Evolutionary conservation across 2,888 invertebrate genomes (phyloP).

Genomic region (Chrysina gloriosa): DNA sequence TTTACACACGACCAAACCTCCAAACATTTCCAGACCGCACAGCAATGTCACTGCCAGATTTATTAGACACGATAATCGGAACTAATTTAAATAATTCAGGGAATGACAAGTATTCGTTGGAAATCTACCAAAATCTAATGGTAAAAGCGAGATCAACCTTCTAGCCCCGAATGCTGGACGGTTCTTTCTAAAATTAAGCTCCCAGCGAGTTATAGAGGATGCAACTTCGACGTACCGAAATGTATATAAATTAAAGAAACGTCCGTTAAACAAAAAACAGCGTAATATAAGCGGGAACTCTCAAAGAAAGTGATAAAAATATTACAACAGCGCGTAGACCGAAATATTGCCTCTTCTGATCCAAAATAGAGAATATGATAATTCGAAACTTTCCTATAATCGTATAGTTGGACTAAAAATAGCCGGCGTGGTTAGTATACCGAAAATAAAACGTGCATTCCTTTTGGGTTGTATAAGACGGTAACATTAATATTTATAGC

Average conservation of each 20-base stretch:
- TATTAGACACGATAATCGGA: conserved; percentile 21
- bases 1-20: too few relatives aligned
- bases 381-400: too few relatives aligned
- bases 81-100: conserved; percentile 28
- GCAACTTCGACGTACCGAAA: neutral
- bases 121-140: conserved; percentile 30
- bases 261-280: neutral
- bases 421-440: neutral
- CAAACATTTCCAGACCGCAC: neutral
- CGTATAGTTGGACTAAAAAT: neutral
- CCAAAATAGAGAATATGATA: too few relatives aligned
- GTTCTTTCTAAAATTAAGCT: conserved; percentile 9
- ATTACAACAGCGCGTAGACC: too few relatives aligned
- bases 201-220: conserved; percentile 8
- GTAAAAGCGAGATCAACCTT: neutral
- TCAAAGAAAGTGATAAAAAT: too few relatives aligned
- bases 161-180: neutral
- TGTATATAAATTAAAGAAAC: neutral
- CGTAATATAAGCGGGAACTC: too few relatives aligned
- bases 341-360: neutral
- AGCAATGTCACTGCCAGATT: conserved; percentile 31
- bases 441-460: neutral
- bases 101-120: conserved; percentile 16
- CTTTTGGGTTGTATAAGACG: neutral
- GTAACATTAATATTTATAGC: conserved; percentile 4